phyloP scores from a whole-genome alignment of 2,888 invertebrate species.

The Leuctra nigra region DNA sequence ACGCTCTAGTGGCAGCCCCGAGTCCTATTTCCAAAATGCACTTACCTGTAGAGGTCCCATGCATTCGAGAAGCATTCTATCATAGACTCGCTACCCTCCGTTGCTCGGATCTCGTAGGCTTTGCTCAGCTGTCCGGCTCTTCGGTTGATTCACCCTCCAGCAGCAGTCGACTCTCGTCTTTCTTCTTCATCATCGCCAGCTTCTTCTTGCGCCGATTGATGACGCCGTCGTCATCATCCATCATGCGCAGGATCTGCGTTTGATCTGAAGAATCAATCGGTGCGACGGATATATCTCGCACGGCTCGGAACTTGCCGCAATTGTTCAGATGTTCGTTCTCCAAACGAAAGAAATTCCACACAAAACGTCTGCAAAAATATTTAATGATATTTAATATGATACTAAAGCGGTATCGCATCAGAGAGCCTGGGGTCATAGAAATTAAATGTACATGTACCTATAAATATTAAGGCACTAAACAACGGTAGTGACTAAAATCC shows the following conservation, averaged over 20 bases:
- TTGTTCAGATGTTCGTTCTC: conserved; percentile 88
- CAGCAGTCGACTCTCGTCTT: conserved; percentile 30
- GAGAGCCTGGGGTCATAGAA: not conserved
- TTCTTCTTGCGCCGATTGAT: conserved; percentile 40
- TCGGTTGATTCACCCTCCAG: conserved; percentile 27
- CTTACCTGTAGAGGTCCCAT: no score
- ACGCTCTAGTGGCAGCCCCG: no score
- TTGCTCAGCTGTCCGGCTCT: conserved; percentile 26
- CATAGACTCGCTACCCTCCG: not conserved
- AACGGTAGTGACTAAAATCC: not conserved
- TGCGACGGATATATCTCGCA: conserved; percentile 75
- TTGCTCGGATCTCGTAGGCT: not conserved
- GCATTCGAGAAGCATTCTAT: not conserved
- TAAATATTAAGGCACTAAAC: not conserved
- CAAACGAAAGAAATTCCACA: conserved; percentile 85
- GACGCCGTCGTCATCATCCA: conserved; percentile 52
- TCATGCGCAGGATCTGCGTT: conserved; percentile 48
- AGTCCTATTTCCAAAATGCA: no score
- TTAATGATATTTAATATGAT: no score
- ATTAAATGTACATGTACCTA: not conserved
- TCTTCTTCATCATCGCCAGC: conserved; percentile 28
- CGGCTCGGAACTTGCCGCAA: conserved; percentile 83
- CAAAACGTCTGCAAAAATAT: conserved; percentile 56
- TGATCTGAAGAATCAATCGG: conserved; percentile 71
- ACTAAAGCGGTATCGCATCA: not conserved